phyloP scores from a whole-genome alignment of 2,888 invertebrate species.

The Magallana nippona region DNA sequence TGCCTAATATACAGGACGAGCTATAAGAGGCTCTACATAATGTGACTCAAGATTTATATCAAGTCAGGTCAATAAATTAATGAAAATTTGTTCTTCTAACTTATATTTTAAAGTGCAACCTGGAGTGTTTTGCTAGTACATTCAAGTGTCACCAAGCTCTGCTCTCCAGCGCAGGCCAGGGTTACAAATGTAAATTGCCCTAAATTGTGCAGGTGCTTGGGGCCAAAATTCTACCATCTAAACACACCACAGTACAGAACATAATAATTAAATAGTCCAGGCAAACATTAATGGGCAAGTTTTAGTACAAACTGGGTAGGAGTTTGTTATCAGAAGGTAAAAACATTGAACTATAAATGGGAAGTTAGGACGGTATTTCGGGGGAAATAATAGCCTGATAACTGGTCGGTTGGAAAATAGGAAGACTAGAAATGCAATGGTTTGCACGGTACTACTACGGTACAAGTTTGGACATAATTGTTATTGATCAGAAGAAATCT shows the following conservation, averaged over 20 bases:
- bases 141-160: conserved; percentile 5
- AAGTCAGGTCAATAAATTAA: conserved; percentile 10
- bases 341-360: background rate
- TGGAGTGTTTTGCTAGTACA: conserved; percentile 3
- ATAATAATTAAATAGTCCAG: background rate
- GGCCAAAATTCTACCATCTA: background rate
- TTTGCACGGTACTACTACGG: background rate
- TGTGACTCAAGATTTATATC: background rate
- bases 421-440: no score
- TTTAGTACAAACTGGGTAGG: background rate
- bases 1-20: background rate
- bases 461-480: conserved; percentile 33
- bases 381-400: no score
- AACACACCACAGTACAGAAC: background rate
- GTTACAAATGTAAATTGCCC: conserved; percentile 25
- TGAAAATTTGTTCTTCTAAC: background rate
- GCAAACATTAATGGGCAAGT: conserved; percentile 6
- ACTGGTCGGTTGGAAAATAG: background rate
- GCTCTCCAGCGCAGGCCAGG: background rate
- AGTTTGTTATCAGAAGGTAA: background rate
- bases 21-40: background rate
- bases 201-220: conserved; percentile 22
- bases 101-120: background rate
- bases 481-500: conserved; percentile 24
- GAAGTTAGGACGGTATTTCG: background rate